These are phyloP conservation scores for Lepidochitona cinerea DNA, from an alignment of 2,888 invertebrate species.

Conservation along the genomic window DNA sequence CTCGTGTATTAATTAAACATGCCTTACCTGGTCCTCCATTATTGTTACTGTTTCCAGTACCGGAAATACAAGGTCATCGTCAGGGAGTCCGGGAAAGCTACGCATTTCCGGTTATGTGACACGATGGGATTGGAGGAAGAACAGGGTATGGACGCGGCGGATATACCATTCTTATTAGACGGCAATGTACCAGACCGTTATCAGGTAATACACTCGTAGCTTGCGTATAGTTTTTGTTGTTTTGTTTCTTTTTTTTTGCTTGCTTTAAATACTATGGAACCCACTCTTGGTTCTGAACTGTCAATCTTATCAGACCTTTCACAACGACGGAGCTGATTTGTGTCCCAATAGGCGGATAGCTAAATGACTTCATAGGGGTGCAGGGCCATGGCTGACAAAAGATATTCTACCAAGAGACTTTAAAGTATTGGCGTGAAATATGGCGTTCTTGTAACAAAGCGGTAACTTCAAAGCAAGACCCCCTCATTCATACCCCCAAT, in stretches of 20 bases:
- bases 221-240: background rate
- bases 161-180: conserved; percentile 34
- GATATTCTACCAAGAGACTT: too few species aligned
- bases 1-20: too few species aligned
- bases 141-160: conserved; percentile 35
- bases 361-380: too few species aligned
- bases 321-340: too few species aligned
- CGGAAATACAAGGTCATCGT: conserved; percentile 35
- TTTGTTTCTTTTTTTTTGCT: background rate
- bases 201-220: conserved; percentile 26
- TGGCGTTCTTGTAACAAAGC: too few species aligned
- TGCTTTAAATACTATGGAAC: background rate
- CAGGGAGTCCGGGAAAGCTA: conserved; percentile 15
- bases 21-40: background rate
- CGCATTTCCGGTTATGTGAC: conserved; percentile 41
- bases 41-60: conserved; percentile 28
- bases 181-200: conserved; percentile 40
- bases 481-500: too few species aligned
- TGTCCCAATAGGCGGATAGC: too few species aligned
- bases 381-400: too few species aligned
- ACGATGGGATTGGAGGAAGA: conserved; percentile 42
- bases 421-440: too few species aligned
- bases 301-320: too few species aligned
- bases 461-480: too few species aligned
- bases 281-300: too few species aligned